Evolutionary conservation across 2,113 vertebrate genomes (phyloP).

Genomic region (Fulmarus glacialis): DNA sequence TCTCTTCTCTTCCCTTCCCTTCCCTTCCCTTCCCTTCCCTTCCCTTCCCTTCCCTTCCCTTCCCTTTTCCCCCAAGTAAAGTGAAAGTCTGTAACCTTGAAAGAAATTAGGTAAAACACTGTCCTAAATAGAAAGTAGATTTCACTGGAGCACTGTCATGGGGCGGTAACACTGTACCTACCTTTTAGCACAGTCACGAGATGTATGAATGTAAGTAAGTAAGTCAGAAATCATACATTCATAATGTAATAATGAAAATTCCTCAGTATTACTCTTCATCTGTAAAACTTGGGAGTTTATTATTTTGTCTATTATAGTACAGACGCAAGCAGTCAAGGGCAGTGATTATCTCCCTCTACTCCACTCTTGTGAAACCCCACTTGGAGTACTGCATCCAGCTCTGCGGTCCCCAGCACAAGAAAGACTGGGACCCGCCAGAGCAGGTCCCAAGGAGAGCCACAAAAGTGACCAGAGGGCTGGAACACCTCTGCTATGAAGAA

Average conservation of each 20-base stretch:
- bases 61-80: no score
- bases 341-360: neutral
- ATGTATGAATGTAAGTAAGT: no score
- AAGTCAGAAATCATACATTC: no score
- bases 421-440: neutral
- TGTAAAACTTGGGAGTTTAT: neutral
- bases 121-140: no score
- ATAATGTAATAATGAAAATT: neutral
- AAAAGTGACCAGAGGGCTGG: neutral
- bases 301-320: neutral
- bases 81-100: no score
- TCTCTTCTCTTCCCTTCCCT: no score
- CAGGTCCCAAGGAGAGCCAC: neutral
- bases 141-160: no score
- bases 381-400: neutral
- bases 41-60: no score
- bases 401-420: neutral
- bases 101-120: no score
- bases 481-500: neutral
- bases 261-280: neutral
- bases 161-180: no score
- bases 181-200: no score
- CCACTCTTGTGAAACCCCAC: neutral
- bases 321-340: neutral
- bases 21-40: no score